These are phyloP conservation scores for Forpus xanthops DNA, from an alignment of 2,797 vertebrate genomes.

Conservation along the genomic window DNA sequence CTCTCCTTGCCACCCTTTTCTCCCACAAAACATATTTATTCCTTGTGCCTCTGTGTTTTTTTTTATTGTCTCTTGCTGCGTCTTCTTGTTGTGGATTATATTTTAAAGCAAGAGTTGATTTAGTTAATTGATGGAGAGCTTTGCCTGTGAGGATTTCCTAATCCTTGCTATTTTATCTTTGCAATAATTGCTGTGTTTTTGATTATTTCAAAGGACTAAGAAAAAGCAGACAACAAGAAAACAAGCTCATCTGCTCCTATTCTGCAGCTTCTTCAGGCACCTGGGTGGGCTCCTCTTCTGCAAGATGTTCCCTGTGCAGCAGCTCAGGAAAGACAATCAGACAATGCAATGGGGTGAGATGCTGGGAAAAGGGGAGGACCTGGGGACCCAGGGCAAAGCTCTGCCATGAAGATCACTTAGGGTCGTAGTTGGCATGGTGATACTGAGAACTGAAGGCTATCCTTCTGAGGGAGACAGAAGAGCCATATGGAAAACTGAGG, in stretches of 20 bases:
- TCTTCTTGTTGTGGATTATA: slow-evolving; percentile 29
- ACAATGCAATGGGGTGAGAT: neutral
- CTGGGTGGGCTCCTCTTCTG: neutral
- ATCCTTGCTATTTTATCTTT: slow-evolving; percentile 61
- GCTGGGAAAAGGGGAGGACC: neutral
- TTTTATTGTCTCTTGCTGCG: neutral
- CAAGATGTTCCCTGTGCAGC: neutral
- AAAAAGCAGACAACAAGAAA: slow-evolving; percentile 35
- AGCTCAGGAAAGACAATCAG: neutral
- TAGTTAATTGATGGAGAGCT: slow-evolving; percentile 51
- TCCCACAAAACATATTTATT: neutral
- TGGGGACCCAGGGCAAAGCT: neutral
- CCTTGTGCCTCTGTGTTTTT: neutral
- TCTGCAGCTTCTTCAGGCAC: neutral
- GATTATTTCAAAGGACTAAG: slow-evolving; percentile 42
- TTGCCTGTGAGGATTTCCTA: slow-evolving; percentile 59
- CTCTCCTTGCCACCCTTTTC: neutral
- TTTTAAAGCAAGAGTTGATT: slow-evolving; percentile 48
- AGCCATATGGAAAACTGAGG: neutral
- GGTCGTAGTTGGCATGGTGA: neutral
- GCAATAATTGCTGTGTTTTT: slow-evolving; percentile 49
- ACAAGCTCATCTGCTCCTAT: neutral
- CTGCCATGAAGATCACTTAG: too few species aligned
- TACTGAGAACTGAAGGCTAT: neutral
- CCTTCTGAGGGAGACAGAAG: neutral